Evolutionary conservation across 2,888 invertebrate species (phyloP).

Genomic region (Phania funesta): DNA sequence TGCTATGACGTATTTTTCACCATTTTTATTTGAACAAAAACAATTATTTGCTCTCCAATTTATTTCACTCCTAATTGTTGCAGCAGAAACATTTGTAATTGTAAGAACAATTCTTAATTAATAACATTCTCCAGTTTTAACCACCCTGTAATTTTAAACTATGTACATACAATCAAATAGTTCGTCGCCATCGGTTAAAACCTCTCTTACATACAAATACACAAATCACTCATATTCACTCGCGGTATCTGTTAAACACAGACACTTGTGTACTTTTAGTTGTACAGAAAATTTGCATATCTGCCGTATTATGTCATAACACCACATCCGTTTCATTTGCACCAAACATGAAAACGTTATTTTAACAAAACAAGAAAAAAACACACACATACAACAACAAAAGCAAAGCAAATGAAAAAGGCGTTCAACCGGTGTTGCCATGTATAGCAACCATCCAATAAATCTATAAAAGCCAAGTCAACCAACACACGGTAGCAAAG

Average conservation of each 20-base stretch:
- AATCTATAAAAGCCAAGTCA: slow-evolving; percentile 65
- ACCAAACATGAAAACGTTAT: slow-evolving; percentile 71
- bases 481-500: slow-evolving; percentile 51
- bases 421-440: slow-evolving; percentile 65
- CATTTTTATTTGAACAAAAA: background rate
- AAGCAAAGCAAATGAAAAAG: slow-evolving; percentile 19
- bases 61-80: slow-evolving; percentile 18
- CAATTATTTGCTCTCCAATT: slow-evolving; percentile 2
- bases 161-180: slow-evolving; percentile 46
- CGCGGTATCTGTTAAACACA: slow-evolving; percentile 22
- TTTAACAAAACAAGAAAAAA: slow-evolving; percentile 57
- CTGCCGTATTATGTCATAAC: slow-evolving; percentile 70
- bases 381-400: slow-evolving; percentile 30
- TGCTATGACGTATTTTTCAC: background rate
- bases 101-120: slow-evolving; percentile 26
- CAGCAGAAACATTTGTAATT: background rate
- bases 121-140: slow-evolving; percentile 44
- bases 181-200: slow-evolving; percentile 45
- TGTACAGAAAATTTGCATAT: slow-evolving; percentile 67
- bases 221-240: slow-evolving; percentile 33
- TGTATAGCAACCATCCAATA: slow-evolving; percentile 62
- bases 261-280: background rate
- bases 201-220: slow-evolving; percentile 10
- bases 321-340: slow-evolving; percentile 73
- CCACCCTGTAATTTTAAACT: slow-evolving; percentile 63